phyloP scores from a whole-genome alignment of 1,140 invertebrate genomes.

The Papilio polytes region DNA sequence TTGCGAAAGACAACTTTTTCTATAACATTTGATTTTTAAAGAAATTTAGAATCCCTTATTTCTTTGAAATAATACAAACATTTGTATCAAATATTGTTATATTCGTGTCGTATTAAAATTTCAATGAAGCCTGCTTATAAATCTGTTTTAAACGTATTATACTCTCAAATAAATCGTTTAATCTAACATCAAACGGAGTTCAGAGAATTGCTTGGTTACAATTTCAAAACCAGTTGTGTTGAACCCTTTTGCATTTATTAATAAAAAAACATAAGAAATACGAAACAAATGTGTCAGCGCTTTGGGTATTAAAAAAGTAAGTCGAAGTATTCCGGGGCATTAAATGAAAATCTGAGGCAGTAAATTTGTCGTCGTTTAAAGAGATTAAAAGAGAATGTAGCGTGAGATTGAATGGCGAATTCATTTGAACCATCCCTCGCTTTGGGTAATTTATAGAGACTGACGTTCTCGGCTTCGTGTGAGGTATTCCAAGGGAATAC shows the following conservation, averaged over 20 bases:
- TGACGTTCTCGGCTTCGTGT: conserved; percentile 53
- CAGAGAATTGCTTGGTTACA: conserved; percentile 44
- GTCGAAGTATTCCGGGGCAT: conserved; percentile 59
- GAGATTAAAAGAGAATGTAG: conserved; percentile 80
- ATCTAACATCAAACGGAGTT: conserved; percentile 40
- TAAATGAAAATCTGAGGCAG: conserved; percentile 77
- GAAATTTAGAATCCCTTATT: no score
- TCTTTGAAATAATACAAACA: no score
- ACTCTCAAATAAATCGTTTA: background rate
- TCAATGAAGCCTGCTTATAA: background rate
- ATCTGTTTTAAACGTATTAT: background rate
- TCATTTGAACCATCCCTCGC: conserved; percentile 69
- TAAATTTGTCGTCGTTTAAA: conserved; percentile 80
- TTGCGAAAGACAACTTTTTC: no score
- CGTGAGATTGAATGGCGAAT: conserved; percentile 79
- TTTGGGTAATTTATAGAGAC: conserved; percentile 69
- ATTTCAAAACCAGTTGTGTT: conserved; percentile 45
- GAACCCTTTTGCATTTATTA: conserved; percentile 51
- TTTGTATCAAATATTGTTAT: no score
- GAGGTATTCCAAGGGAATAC: conserved; percentile 42
- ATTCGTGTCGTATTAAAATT: no score
- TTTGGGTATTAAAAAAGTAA: conserved; percentile 61
- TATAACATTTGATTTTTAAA: no score
- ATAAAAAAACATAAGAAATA: conserved; percentile 49
- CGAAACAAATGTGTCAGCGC: conserved; percentile 69